phyloP scores from a whole-genome alignment of 2,113 vertebrate species.

The Nerophis ophidion region DNA sequence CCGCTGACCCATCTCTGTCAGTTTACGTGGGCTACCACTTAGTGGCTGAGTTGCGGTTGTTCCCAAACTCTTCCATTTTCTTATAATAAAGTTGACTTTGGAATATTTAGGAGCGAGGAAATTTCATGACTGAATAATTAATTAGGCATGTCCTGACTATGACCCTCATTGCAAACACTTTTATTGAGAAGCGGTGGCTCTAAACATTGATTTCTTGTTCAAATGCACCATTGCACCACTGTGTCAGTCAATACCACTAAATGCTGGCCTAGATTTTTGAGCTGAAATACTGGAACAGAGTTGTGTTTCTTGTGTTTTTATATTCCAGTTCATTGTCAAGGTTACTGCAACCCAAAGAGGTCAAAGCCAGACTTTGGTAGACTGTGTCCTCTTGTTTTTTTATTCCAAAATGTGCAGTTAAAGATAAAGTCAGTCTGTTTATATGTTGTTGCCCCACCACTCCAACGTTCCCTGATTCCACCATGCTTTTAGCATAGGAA shows the following conservation, averaged over 20 bases:
- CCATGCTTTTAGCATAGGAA: slow-evolving; percentile 57
- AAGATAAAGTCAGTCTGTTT: slow-evolving; percentile 62
- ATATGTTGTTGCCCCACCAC: slow-evolving; percentile 13
- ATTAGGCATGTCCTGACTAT: neutral
- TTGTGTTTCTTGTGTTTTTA: slow-evolving; percentile 16
- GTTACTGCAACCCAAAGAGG: slow-evolving; percentile 31
- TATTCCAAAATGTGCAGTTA: slow-evolving; percentile 41
- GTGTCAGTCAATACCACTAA: neutral
- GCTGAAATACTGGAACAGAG: neutral
- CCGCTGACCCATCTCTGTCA: no score
- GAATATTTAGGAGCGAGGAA: no score
- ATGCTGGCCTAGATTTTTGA: neutral
- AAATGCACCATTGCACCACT: neutral
- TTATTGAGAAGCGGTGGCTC: slow-evolving; percentile 1
- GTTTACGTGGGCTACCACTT: no score
- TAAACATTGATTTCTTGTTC: slow-evolving; percentile 20
- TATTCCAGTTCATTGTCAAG: slow-evolving; percentile 55
- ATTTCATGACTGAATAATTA: neutral
- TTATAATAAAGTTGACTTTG: no score
- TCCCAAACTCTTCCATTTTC: no score
- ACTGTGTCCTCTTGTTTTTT: slow-evolving; percentile 43
- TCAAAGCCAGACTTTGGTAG: slow-evolving; percentile 18
- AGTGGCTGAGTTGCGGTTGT: no score
- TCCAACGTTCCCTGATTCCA: slow-evolving; percentile 31
- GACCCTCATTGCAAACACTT: neutral